Base-by-base conservation (phyloP, 2,888 invertebrate species). In the Acleris holmiana region DNA sequence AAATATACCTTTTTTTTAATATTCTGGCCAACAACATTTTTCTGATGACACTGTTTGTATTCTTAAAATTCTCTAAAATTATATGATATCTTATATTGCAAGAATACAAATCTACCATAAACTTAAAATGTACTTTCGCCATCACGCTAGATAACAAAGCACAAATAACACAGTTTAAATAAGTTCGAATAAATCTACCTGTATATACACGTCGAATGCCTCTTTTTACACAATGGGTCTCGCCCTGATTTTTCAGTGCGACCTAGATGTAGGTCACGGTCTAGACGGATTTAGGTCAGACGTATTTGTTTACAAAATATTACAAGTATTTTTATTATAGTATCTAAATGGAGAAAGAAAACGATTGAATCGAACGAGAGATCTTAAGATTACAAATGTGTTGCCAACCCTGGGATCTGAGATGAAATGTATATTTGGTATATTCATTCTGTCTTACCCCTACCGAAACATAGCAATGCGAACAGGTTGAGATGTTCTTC, bases 211-310 rank as follows among this genome's bases (percentile, higher is more conserved):
- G 53, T 44, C 59, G 21, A 60, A 50, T 29, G 49, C 59, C 35
- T 63, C 25, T 54, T 48, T 49, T 54, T 65, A 18, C 25, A 53
- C 35, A 58, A 58, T 19, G 21, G 48, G 35, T 70, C 71, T 74
- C 73, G 77, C 74, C 78, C 78, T 69, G 71, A 78, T 80, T 78
- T 76, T 76, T 70, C 73, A 74, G 76, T 81, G 76, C 75, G 77
- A 70, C 70, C 75, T 75, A 73, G 70, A 84, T 84, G 63, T 83
- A 67, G 86, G 86, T 84, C 84, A 85, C 68, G 80, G 81, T 73
- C 77, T 71, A 50, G 17, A 17, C 67, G 67, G 66, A 84, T 76
- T 71, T 79, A 75, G 82, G 81, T 76, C 82, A 68, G 13, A 67
- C 71, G 70, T 71, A 70, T 72, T 66, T 68, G 59, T 65, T 60